Evolutionary conservation across 2,888 invertebrate species (phyloP), one percentile per base, ranked within the genome.

Genomic region (Drosophila tripunctata): DNA sequence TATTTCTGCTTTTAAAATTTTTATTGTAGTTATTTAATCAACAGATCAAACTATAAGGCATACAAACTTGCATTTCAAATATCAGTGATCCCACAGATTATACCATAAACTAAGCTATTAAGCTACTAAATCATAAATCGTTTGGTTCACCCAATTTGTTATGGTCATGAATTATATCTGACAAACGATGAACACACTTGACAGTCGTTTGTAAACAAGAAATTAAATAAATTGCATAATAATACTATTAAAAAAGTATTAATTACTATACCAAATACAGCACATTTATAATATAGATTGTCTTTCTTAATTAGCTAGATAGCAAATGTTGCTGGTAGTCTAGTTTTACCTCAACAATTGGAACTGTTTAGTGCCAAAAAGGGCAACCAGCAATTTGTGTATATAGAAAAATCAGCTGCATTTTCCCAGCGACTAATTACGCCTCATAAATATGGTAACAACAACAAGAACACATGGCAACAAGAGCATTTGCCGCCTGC

Each of bases 371-470:
- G 47, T 65, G 55, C 44, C 66, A 57, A 69, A 63, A 30, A 69
- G 55, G 61, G 67, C 45, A 43, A 33, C 8, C 24, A 30, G 41
- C 7, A 41, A 41, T n/a, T n/a, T n/a, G n/a, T n/a, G n/a, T n/a
- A n/a, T 19, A 30, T 41, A 30, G 17, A 56, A 70, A 62, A 67
- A 40, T 79, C 77, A 72, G 77, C 64, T 69, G 70, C 75, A 64
- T 33, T 54, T 63, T 65, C 51, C 57, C 64, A 61, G 27, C 44
- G 51, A 56, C 65, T 71, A 83, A 86, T 86, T 86, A 75, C 67
- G 77, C 52, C 77, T 50, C 75, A 75, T 65, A 75, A 75, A 78
- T 69, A 75, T 73, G 58, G 64, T 35, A 72, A 50, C 70, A 40
- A 19, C 47, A 31, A n/a, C 43, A 41, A 22, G 15, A 22, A 38